phyloP scores from a whole-genome alignment of 2,113 vertebrate genomes.

The Pogonocichla stellata region DNA sequence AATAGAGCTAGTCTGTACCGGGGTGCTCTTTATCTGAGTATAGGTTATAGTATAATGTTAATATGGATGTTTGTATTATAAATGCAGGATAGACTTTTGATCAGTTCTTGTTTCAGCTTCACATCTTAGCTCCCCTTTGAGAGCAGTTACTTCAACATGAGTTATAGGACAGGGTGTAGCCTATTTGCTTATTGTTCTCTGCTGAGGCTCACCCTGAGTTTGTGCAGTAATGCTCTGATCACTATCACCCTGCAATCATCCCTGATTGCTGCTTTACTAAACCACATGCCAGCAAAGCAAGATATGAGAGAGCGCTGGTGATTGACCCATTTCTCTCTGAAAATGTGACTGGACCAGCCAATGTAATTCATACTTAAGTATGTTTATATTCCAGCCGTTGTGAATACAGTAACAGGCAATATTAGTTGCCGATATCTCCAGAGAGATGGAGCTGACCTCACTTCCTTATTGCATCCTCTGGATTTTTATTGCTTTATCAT shows the following conservation, averaged over 20 bases:
- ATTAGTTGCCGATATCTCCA: background rate
- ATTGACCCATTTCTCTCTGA: background rate
- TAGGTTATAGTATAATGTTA: background rate
- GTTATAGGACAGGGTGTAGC: background rate
- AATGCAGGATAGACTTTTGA: background rate
- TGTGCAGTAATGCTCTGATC: background rate
- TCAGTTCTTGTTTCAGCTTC: background rate
- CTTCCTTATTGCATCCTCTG: conserved; percentile 12
- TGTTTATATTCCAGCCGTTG: background rate
- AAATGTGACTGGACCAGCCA: background rate
- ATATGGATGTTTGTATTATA: background rate
- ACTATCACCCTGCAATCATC: background rate
- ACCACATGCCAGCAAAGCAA: background rate
- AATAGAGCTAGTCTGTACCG: background rate
- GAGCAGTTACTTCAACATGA: background rate
- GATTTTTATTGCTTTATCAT: background rate
- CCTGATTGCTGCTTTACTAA: background rate
- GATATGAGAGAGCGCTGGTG: background rate
- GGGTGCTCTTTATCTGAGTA: background rate
- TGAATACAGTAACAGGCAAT: background rate
- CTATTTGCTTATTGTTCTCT: background rate
- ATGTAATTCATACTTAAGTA: background rate
- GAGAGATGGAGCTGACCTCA: background rate
- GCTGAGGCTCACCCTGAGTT: background rate
- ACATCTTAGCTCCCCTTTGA: background rate